These are phyloP conservation scores for Euwallacea fornicatus DNA, from an alignment of 1,140 invertebrate genomes.

Conservation along the genomic window DNA sequence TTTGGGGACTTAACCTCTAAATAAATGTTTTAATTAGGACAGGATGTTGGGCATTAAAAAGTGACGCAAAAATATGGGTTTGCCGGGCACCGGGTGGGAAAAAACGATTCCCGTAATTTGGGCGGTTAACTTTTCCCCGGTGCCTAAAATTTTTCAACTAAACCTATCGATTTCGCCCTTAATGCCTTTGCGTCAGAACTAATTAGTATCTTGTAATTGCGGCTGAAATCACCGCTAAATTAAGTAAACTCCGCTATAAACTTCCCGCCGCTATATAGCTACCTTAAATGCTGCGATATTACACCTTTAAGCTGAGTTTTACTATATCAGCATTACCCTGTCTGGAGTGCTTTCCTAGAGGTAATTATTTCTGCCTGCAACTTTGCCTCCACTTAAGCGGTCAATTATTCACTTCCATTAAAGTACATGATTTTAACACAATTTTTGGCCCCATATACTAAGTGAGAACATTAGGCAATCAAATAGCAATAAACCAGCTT, in stretches of 20 bases:
- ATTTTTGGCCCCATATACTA: constrained; percentile 12
- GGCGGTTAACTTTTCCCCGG: not conserved
- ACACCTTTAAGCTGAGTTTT: constrained; percentile 38
- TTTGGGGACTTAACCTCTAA: constrained; percentile 40
- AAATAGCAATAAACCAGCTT: not conserved
- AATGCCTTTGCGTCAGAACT: not conserved
- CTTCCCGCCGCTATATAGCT: constrained; percentile 17
- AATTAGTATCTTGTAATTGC: constrained; percentile 31
- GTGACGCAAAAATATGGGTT: constrained; percentile 37
- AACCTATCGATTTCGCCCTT: constrained; percentile 6
- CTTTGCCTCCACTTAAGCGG: constrained; percentile 33
- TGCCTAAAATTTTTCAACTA: not conserved
- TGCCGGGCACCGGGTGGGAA: constrained; percentile 12
- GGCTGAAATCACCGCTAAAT: constrained; percentile 27
- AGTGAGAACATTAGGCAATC: not conserved
- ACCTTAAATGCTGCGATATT: constrained; percentile 37
- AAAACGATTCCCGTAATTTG: constrained; percentile 11
- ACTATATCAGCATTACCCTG: constrained; percentile 39
- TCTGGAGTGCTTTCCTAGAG: constrained; percentile 28
- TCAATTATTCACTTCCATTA: constrained; percentile 38
- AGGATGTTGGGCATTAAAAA: constrained; percentile 40
- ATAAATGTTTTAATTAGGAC: constrained; percentile 42
- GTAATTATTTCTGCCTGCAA: constrained; percentile 39
- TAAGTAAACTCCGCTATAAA: constrained; percentile 33
- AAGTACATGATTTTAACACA: not conserved